Conservation (phyloP, 2,888 invertebrate genomes). For the Axea sp. region DNA sequence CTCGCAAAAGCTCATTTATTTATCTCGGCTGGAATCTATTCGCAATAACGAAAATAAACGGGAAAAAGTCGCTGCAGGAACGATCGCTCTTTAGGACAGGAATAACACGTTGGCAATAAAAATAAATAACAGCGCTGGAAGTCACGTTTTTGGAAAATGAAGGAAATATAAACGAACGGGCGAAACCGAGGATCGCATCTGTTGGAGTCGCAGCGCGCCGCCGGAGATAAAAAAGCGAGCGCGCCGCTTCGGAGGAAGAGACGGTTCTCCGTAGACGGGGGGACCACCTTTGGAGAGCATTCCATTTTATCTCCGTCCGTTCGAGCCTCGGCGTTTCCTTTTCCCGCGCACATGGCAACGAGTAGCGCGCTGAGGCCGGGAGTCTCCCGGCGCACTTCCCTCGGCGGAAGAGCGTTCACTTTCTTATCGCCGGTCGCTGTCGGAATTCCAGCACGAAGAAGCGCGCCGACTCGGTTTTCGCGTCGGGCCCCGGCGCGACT, state of each 20-base stretch:
- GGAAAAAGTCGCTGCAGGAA: too few species aligned
- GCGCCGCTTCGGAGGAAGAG: slow-evolving; percentile 14
- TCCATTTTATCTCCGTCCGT: slow-evolving; percentile 26
- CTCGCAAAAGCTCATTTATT: too few species aligned
- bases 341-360: slow-evolving; percentile 50
- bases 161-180: background rate
- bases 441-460: slow-evolving; percentile 62
- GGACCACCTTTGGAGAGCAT: slow-evolving; percentile 36
- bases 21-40: too few species aligned
- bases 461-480: slow-evolving; percentile 48
- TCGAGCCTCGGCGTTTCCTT: slow-evolving; percentile 26
- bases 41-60: too few species aligned
- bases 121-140: too few species aligned
- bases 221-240: slow-evolving; percentile 19
- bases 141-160: background rate
- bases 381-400: slow-evolving; percentile 36
- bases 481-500: slow-evolving; percentile 1
- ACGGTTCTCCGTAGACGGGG: slow-evolving; percentile 44
- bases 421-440: slow-evolving; percentile 70
- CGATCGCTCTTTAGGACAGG: too few species aligned
- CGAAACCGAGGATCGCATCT: background rate
- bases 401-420: slow-evolving; percentile 71
- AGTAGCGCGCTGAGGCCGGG: slow-evolving; percentile 23
- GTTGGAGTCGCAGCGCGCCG: slow-evolving; percentile 3
- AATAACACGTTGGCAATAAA: too few species aligned